Percentiles rank a stretch among this genome's conserved stretches.
These are phyloP conservation scores for Anolis sagrei DNA, from an alignment of 2,113 vertebrate genomes.

Conservation along the genomic window DNA sequence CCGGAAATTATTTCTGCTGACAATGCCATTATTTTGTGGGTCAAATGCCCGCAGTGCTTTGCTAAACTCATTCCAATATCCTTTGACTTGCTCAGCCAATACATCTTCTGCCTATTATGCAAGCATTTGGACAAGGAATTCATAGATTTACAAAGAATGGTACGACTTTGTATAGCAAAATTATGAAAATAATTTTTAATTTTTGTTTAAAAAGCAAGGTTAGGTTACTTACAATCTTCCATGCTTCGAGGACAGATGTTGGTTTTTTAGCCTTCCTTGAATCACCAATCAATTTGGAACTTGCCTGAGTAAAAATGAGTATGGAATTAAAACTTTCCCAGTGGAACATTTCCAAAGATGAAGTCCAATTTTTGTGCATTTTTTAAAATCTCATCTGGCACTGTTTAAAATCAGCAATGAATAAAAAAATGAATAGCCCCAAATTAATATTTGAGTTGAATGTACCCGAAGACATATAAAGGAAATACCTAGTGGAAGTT, in stretches of 20 bases:
- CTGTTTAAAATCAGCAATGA: not conserved
- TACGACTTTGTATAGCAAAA: not conserved
- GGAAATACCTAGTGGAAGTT: not conserved
- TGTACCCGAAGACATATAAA: not conserved
- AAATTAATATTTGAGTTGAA: not conserved
- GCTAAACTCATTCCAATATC: constrained; percentile 58
- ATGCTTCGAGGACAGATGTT: constrained; percentile 35
- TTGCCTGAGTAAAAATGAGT: constrained; percentile 41
- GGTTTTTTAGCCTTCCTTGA: constrained; percentile 38
- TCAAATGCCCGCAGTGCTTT: constrained; percentile 60
- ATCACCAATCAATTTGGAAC: constrained; percentile 39
- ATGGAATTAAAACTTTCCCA: not conserved
- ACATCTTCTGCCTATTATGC: constrained; percentile 60
- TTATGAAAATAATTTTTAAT: constrained; percentile 16
- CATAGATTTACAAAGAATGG: constrained; percentile 4
- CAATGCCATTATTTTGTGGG: constrained; percentile 34
- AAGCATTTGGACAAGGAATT: not conserved
- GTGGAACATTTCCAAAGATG: constrained; percentile 7
- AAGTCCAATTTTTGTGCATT: not conserved
- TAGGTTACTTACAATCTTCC: constrained; percentile 61
- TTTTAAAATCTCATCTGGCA: not conserved
- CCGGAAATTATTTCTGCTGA: constrained; percentile 64
- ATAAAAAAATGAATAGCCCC: not conserved
- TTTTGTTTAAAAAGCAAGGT: not conserved
- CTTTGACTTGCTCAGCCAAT: constrained; percentile 55